Evolutionary conservation across 2,888 invertebrate species (phyloP), one percentile per base, ranked within the genome.

Genomic region (Tipula helvola): DNA sequence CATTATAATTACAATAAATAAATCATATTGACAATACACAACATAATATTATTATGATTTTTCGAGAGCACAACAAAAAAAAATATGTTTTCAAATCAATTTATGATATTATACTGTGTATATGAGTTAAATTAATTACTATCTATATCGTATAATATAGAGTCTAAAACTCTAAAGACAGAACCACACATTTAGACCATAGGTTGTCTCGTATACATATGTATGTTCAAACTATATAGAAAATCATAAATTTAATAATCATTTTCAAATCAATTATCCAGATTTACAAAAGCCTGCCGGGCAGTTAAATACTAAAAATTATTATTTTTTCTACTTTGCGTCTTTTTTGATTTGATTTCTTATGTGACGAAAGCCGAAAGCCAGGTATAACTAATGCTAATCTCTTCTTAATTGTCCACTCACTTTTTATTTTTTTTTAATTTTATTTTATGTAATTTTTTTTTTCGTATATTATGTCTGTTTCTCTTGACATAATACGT

Each of bases 301-400:
- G 71, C 71, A 71, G 28, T 28, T 71, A 71, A 18, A 71, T 28
- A 52, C 16, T 52, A 44, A 44, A 44, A 44, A 44, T 44, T 44
- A 44, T 52, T 16, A 16, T 39, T 39, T 39, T 39, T 39, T 39
- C 39, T 57, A 57, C 52, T 57, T 16, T 57, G 16, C 52, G n/a
- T 71, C 71, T 57, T 57, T n/a, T 39, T 28, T 28, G 28, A 8
- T 71, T 71, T 71, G 71, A 71, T 71, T 71, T 71, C 28, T 71
- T 71, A 71, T 71, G 71, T 71, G 71, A 71, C 71, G 71, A 71
- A 71, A 71, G 71, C 71, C 71, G 71, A 71, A 71, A 71, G 71
- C 71, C 28, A 28, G 71, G 71, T 71, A 71, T 71, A 71, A 71
- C 71, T 71, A 71, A 71, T 71, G 71, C 71, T 71, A 71, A 71